Percentiles rank a stretch among this genome's conserved stretches.
These are phyloP conservation scores for Hydroisotoma schaefferi DNA, from an alignment of 2,888 invertebrate species.

Conservation along the genomic window DNA sequence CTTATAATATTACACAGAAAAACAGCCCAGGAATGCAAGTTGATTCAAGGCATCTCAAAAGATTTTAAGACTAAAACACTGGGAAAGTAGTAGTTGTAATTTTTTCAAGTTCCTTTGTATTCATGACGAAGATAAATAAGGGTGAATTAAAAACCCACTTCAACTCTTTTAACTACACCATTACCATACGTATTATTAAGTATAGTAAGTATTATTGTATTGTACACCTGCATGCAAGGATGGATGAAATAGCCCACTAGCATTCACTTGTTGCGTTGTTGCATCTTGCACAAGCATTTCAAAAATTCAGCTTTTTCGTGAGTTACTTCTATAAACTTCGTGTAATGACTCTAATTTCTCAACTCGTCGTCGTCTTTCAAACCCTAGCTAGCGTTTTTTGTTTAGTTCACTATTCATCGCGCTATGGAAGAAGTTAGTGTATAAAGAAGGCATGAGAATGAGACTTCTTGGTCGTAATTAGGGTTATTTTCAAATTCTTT, in stretches of 20 bases:
- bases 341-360: slow-evolving; percentile 40
- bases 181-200: no score
- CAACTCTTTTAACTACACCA: no score
- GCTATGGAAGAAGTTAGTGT: slow-evolving; percentile 13
- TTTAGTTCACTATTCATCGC: background rate
- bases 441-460: slow-evolving; percentile 1
- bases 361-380: slow-evolving; percentile 9
- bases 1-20: no score
- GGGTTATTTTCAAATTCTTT: slow-evolving; percentile 34
- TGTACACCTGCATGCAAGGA: slow-evolving; percentile 4
- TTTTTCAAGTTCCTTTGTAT: background rate
- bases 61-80: no score
- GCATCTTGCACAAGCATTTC: slow-evolving; percentile 14
- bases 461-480: slow-evolving; percentile 26
- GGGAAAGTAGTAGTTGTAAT: slow-evolving; percentile 4
- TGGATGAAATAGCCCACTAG: slow-evolving; percentile 2
- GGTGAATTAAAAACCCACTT: background rate
- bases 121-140: background rate
- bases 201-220: background rate
- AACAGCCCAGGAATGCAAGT: no score
- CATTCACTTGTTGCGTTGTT: background rate
- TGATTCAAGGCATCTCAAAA: no score
- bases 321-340: slow-evolving; percentile 32
- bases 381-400: slow-evolving; percentile 24
- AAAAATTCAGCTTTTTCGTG: slow-evolving; percentile 33